Percentiles rank a stretch among this genome's conserved stretches.
Conservation (phyloP, 2,797 vertebrate species). For the Hirundo rustica region DNA sequence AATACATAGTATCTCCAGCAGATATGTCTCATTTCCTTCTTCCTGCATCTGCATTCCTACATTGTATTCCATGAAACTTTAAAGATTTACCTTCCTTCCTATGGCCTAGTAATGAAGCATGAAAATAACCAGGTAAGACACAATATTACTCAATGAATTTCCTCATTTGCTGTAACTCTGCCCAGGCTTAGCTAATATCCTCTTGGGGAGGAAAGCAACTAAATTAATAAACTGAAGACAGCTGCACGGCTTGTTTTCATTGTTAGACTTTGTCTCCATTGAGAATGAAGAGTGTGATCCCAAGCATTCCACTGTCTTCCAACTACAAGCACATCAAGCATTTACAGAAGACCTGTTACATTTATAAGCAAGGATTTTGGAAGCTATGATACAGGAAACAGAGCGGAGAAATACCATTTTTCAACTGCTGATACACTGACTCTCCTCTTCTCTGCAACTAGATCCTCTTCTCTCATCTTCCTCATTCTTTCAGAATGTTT, state of each 20-base stretch:
- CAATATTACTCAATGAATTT: neutral
- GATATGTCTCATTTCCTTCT: neutral
- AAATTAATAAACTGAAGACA: neutral
- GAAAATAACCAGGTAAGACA: neutral
- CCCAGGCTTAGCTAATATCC: neutral
- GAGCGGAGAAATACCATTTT: constrained; percentile 79
- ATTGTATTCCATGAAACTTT: neutral
- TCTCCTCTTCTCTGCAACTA: constrained; percentile 80
- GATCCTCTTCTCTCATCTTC: constrained; percentile 79
- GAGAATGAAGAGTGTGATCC: neutral
- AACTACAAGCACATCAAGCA: neutral
- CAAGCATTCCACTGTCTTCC: neutral
- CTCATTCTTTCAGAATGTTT: constrained; percentile 78
- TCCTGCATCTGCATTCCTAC: neutral
- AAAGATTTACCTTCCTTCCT: neutral
- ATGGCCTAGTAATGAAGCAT: neutral
- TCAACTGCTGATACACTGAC: constrained; percentile 81
- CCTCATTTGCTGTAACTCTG: neutral
- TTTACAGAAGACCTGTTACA: neutral
- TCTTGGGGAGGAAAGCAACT: neutral
- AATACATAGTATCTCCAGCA: neutral
- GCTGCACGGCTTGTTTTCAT: neutral
- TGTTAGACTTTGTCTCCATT: neutral
- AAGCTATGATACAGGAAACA: neutral
- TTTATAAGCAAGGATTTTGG: neutral